phyloP scores from a whole-genome alignment of 2,888 invertebrate genomes.

The Melipona beecheii region DNA sequence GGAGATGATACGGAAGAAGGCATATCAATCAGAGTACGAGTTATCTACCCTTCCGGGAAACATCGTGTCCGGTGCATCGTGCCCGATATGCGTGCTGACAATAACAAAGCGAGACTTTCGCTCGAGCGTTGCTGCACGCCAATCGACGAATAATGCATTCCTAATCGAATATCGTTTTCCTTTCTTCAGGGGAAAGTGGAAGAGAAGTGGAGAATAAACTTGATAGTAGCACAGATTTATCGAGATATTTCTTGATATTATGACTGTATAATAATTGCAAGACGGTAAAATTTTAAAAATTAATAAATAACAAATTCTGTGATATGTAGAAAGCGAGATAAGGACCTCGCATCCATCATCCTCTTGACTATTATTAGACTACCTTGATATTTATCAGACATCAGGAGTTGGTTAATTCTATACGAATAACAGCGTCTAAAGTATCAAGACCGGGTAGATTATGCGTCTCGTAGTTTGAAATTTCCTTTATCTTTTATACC shows the following conservation, averaged over 20 bases:
- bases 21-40: constrained; percentile 51
- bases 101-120: neutral
- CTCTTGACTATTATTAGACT: too few relatives aligned
- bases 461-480: constrained; percentile 84
- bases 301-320: too few relatives aligned
- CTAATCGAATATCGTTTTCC: neutral
- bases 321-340: too few relatives aligned
- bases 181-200: neutral
- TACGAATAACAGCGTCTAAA: neutral
- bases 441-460: constrained; percentile 57
- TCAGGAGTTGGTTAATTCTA: neutral
- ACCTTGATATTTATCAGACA: too few relatives aligned
- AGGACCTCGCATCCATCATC: too few relatives aligned
- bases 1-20: constrained; percentile 21
- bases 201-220: too few relatives aligned
- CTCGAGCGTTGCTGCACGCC: neutral
- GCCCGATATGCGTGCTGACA: constrained; percentile 22
- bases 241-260: too few relatives aligned
- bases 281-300: too few relatives aligned
- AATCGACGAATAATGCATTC: neutral
- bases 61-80: constrained; percentile 63
- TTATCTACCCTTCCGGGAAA: constrained; percentile 74
- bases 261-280: too few relatives aligned
- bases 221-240: neutral
- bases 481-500: constrained; percentile 86